Evolutionary conservation across 2,888 invertebrate species (phyloP).

Genomic region (Caenorhabditis sulstoni): DNA sequence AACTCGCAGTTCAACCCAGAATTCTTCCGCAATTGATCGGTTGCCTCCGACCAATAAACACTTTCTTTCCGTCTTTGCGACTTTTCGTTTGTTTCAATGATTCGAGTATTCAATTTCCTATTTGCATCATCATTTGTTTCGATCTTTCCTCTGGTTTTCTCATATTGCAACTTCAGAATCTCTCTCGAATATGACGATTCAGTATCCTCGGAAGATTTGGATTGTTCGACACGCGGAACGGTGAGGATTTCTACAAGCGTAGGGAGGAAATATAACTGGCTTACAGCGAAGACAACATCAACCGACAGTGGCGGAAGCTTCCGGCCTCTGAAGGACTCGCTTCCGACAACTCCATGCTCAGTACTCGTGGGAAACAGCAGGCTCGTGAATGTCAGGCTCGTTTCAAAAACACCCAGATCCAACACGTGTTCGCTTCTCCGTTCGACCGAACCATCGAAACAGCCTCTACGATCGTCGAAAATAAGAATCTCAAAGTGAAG

Average conservation of each 20-base stretch:
- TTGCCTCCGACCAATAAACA: conserved; percentile 17
- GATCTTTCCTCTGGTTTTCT: not conserved
- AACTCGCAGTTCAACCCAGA: conserved; percentile 96
- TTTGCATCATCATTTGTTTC: not conserved
- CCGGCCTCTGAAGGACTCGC: conserved; percentile 59
- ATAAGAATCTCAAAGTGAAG: conserved; percentile 72
- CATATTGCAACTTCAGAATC: conserved; percentile 13
- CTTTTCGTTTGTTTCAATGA: conserved; percentile 29
- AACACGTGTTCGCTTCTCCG: conserved; percentile 76
- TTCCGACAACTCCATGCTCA: conserved; percentile 76
- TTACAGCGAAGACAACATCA: conserved; percentile 67
- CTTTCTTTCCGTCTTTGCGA: conserved; percentile 2
- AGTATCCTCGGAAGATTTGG: conserved; percentile 74
- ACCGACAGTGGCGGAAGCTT: conserved; percentile 61
- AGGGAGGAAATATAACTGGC: not conserved
- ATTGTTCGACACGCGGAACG: conserved; percentile 77
- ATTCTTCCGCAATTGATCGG: conserved; percentile 77
- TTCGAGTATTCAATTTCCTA: conserved; percentile 38
- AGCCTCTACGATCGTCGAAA: conserved; percentile 68
- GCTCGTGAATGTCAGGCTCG: conserved; percentile 70
- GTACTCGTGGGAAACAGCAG: conserved; percentile 72
- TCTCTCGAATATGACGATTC: conserved; percentile 54
- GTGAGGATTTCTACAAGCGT: conserved; percentile 40
- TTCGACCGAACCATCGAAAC: conserved; percentile 79
- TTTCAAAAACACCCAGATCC: conserved; percentile 70